Evolutionary conservation across 2,797 vertebrate genomes (phyloP), one percentile per base, ranked within the genome.

Genomic region (Dicrostonyx torquatus): DNA sequence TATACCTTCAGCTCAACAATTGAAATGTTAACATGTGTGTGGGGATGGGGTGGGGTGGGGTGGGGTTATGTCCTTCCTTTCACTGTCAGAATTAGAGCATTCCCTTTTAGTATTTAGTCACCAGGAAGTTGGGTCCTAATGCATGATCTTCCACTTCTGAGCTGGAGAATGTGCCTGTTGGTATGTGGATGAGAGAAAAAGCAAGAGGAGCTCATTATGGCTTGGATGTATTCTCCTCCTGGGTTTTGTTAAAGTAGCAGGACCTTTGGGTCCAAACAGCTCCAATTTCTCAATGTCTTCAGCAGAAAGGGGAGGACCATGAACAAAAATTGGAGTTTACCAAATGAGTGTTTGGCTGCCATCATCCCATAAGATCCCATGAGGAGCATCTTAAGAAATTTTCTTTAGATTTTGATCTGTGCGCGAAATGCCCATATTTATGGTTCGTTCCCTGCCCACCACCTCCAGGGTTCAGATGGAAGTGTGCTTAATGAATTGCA

Each of bases 241-340:
- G 48, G 37, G 24, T 94, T 73, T 40, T 22, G 90, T 73, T 75
- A 55, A 92, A 50, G 29, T 34, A 76, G 5, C 53, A 89, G 26
- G 22, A 85, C 12, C 29, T 83, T 86, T 73, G 31, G 29, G 8
- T 26, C 22, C 50, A 45, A 92, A 79, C 48, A n/a, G 12, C 50
- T 87, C 64, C 68, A 76, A n/a, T 77, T 84, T 40, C 22, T 13
- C 34, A 17, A 37, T 83, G 13, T 37, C 72, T 26, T 90, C 2
- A 40, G 31, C 64, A 75, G 66, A 92, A 93, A 31, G n/a, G 29
- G 34, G 55, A 43, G 29, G 29, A 24, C 15, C 73, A 22, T 86
- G 76, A 70, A 58, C n/a, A 90, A 90, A 95, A 88, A 40, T 64
- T 87, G 17, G 60, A 86, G 91, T 24, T 84, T 34, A 77, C 29